These are phyloP conservation scores for Arctopsyche grandis DNA, from an alignment of 1,140 invertebrate genomes.

Conservation along the genomic window DNA sequence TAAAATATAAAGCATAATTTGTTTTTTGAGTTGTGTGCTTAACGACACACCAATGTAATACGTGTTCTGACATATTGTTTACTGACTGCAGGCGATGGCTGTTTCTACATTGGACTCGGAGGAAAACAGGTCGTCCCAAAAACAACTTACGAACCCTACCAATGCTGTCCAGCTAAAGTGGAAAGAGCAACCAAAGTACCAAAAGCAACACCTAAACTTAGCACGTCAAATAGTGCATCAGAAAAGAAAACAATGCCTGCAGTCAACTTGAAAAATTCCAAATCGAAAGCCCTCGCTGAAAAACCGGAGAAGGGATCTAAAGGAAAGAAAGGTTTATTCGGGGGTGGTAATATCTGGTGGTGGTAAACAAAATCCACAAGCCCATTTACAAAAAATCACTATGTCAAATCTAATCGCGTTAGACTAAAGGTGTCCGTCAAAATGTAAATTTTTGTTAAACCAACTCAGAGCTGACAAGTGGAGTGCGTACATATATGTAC, in stretches of 20 bases:
- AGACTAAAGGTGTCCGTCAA: no score
- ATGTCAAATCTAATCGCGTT: slow-evolving; percentile 54
- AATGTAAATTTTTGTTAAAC: no score
- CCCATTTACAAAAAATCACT: slow-evolving; percentile 57
- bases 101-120: slow-evolving; percentile 93
- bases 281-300: slow-evolving; percentile 63
- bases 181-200: slow-evolving; percentile 76
- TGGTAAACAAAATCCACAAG: slow-evolving; percentile 65
- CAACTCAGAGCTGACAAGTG: not conserved
- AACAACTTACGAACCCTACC: slow-evolving; percentile 86
- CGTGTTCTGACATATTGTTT: slow-evolving; percentile 59
- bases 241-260: slow-evolving; percentile 43
- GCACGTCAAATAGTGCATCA: slow-evolving; percentile 35
- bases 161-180: slow-evolving; percentile 88
- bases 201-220: slow-evolving; percentile 69
- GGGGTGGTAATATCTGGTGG: slow-evolving; percentile 78
- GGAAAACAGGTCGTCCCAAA: slow-evolving; percentile 82
- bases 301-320: slow-evolving; percentile 69
- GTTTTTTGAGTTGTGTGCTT: slow-evolving; percentile 48
- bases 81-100: slow-evolving; percentile 87
- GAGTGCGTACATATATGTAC: not conserved
- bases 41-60: slow-evolving; percentile 46
- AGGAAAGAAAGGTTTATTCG: slow-evolving; percentile 83
- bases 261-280: slow-evolving; percentile 54
- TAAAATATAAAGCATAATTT: slow-evolving; percentile 50